Conservation (phyloP, 1,140 invertebrate genomes). For the Limonius californicus region DNA sequence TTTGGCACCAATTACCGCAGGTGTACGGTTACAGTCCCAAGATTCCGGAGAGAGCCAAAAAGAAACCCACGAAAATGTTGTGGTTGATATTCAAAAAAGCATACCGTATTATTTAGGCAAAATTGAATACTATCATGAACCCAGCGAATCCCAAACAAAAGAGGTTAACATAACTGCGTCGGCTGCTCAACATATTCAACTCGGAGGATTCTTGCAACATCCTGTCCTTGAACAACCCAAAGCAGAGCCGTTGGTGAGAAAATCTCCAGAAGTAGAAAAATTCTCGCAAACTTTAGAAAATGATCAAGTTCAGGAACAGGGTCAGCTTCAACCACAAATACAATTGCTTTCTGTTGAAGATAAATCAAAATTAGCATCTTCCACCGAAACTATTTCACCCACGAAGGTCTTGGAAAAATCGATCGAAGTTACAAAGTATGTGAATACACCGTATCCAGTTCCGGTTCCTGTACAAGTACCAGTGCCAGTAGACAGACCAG, state of each 20-base stretch:
- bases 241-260: background rate
- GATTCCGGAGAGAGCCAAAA: slow-evolving; percentile 29
- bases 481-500: slow-evolving; percentile 35
- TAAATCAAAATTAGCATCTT: background rate
- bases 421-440: slow-evolving; percentile 52
- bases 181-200: background rate
- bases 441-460: slow-evolving; percentile 55
- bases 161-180: slow-evolving; percentile 24
- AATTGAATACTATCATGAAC: slow-evolving; percentile 48
- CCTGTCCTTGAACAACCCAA: background rate
- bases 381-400: slow-evolving; percentile 40
- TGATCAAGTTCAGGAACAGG: background rate
- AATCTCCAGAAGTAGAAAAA: background rate
- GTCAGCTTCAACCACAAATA: background rate
- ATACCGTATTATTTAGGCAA: slow-evolving; percentile 50
- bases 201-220: background rate
- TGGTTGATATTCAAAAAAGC: slow-evolving; percentile 58
- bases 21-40: slow-evolving; percentile 45
- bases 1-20: slow-evolving; percentile 54
- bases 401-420: slow-evolving; percentile 56
- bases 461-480: slow-evolving; percentile 52
- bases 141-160: slow-evolving; percentile 24
- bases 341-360: background rate
- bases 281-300: background rate
- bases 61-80: slow-evolving; percentile 46